phyloP scores from a whole-genome alignment of 2,888 invertebrate species.

The Seira sanloemensis region DNA sequence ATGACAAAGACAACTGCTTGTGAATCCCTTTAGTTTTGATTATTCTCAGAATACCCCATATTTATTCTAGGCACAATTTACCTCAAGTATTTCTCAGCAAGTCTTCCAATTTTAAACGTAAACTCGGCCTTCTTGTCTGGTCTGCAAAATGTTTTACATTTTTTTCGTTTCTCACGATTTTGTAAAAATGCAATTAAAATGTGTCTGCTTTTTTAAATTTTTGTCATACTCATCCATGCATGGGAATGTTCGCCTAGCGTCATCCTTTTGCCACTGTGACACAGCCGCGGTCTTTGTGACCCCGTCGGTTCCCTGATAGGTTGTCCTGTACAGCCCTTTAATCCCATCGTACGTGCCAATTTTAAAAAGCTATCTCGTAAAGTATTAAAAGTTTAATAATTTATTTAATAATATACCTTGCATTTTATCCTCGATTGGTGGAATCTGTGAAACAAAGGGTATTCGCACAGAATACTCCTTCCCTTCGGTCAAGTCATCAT shows the following conservation, averaged over 20 bases:
- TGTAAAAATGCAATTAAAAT: not conserved
- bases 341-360: no score
- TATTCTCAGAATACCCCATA: not conserved
- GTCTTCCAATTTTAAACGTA: conserved; percentile 11
- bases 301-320: not conserved
- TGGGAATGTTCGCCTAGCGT: conserved; percentile 62
- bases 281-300: conserved; percentile 48
- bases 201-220: not conserved
- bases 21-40: no score
- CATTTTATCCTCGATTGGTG: not conserved
- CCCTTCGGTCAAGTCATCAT: not conserved
- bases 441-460: conserved; percentile 38
- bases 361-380: no score
- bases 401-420: no score
- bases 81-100: not conserved
- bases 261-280: conserved; percentile 64
- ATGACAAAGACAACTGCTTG: not conserved
- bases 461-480: conserved; percentile 53
- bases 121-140: not conserved
- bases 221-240: conserved; percentile 68
- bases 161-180: not conserved
- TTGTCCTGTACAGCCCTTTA: not conserved
- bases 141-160: no score
- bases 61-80: not conserved
- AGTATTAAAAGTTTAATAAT: no score